Evolutionary conservation across 1,140 invertebrate species (phyloP).

Genomic region (Bombus cullumanus): DNA sequence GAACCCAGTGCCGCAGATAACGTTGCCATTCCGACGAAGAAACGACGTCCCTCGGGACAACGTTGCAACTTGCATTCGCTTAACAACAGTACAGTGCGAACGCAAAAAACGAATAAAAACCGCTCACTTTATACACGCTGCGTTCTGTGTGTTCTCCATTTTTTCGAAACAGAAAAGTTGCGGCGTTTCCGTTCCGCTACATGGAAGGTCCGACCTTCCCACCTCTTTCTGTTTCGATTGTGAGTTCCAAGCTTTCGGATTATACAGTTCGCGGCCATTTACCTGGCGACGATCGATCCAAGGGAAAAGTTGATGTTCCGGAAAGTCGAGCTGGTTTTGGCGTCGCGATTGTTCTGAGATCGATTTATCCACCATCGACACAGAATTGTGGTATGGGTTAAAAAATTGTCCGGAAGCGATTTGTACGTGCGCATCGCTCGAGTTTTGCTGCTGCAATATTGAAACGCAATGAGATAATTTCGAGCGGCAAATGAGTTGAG

Average conservation of each 20-base stretch:
- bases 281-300: conserved; percentile 21
- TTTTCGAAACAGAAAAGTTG: background rate
- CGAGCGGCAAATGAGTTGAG: background rate
- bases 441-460: background rate
- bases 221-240: background rate
- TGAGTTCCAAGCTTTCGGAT: background rate
- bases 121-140: background rate
- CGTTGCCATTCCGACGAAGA: background rate
- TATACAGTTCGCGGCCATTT: conserved; percentile 6
- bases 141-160: background rate
- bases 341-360: background rate
- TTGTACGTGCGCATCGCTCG: background rate
- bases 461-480: background rate
- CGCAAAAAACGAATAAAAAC: background rate
- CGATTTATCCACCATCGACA: background rate
- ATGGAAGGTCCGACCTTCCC: too few relatives aligned
- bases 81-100: background rate
- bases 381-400: background rate
- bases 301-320: background rate
- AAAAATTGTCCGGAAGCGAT: background rate
- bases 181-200: background rate
- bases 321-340: background rate
- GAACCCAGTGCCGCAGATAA: background rate
- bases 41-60: background rate
- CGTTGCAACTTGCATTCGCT: conserved; percentile 1